These are phyloP conservation scores for Zeugodacus cucurbitae DNA, from an alignment of 1,140 invertebrate genomes.

Conservation along the genomic window DNA sequence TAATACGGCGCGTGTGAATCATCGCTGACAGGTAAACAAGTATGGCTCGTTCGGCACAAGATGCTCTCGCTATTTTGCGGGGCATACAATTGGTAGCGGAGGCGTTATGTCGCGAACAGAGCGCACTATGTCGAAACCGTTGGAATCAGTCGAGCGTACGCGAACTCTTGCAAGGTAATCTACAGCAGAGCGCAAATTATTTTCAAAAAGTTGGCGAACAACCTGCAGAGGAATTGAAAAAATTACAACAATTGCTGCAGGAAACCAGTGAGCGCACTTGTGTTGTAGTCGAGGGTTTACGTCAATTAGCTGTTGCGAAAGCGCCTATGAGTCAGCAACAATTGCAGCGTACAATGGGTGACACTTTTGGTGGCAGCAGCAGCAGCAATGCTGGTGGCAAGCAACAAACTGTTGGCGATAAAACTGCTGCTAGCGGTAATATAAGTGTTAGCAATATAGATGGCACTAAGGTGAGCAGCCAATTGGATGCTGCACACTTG, in stretches of 20 bases:
- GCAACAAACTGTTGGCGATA: not conserved
- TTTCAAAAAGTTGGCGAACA: constrained; percentile 57
- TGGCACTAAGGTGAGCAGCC: constrained; percentile 19
- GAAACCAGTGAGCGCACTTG: constrained; percentile 57
- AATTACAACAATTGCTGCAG: constrained; percentile 50
- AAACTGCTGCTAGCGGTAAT: not conserved
- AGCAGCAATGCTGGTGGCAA: not conserved
- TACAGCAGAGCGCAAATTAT: constrained; percentile 51
- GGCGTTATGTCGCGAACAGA: constrained; percentile 71
- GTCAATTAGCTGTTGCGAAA: constrained; percentile 51
- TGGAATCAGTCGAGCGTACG: constrained; percentile 75
- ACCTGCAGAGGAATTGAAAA: constrained; percentile 52
- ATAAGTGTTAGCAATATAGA: not conserved
- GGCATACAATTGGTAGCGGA: constrained; percentile 72
- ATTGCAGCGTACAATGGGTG: constrained; percentile 3
- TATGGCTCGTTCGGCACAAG: constrained; percentile 65
- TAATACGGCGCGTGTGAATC: not conserved
- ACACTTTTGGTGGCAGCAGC: not conserved
- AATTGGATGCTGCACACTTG: constrained; percentile 50
- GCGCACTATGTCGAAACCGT: constrained; percentile 68
- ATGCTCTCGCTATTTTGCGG: constrained; percentile 71
- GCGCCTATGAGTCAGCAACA: constrained; percentile 46
- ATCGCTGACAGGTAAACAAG: not conserved
- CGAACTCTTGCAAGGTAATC: constrained; percentile 66
- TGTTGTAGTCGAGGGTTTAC: constrained; percentile 56